Conservation (phyloP, 2,888 invertebrate genomes). For the Odontocerum albicorne region DNA sequence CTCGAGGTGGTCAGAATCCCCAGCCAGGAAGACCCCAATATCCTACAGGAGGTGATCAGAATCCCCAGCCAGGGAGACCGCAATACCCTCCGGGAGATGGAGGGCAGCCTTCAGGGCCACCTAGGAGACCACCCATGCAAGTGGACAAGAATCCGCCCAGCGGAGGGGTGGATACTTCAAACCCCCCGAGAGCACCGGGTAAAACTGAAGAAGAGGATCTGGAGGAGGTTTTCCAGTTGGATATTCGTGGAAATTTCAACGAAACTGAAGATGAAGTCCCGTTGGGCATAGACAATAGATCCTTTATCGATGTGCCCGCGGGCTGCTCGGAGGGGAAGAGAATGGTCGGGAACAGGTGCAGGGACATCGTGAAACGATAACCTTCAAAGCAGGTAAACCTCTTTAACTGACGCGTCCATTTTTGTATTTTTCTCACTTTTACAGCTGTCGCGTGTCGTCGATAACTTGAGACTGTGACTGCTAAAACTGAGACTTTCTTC, state of each 20-base stretch:
- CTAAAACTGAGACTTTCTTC: too few species aligned
- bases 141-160: background rate
- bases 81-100: background rate
- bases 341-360: slow-evolving; percentile 2
- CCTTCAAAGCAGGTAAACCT: too few species aligned
- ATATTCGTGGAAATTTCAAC: slow-evolving; percentile 1
- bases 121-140: background rate
- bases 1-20: background rate
- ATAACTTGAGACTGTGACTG: too few species aligned
- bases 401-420: too few species aligned
- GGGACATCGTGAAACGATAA: too few species aligned
- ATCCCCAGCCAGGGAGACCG: too few species aligned
- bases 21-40: background rate
- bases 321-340: slow-evolving; percentile 8
- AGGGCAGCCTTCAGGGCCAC: background rate
- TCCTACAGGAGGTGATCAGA: background rate
- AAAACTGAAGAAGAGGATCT: background rate
- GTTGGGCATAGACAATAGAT: background rate
- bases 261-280: background rate
- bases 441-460: too few species aligned
- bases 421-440: too few species aligned
- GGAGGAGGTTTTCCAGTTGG: background rate
- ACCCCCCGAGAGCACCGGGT: too few species aligned
- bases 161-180: background rate
- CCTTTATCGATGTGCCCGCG: slow-evolving; percentile 13